Base-by-base conservation (phyloP, 92 coral and sea anemone species). In the Heteractis magnifica region DNA sequence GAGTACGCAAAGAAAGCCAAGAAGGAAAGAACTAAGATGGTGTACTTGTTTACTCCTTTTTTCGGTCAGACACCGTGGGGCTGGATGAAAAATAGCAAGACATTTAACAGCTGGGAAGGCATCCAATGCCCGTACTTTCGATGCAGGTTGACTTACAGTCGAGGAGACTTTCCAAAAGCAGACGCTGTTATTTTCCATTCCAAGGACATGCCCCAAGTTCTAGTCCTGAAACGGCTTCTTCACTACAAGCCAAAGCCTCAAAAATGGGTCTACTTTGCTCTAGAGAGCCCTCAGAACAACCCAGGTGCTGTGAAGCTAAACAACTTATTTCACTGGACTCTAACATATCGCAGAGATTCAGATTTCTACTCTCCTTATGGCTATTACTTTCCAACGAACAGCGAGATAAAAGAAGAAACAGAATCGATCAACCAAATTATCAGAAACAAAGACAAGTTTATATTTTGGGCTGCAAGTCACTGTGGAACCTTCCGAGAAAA, bases 301-400 rank as follows among this genome's bases (percentile, higher is more conserved):
- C 84, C 80, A 8, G 52, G 58, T 19, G 82, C 82, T 8, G 52
- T 26, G 8, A 83, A 78, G 10, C 59, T 87, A 56, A 79, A 87
- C 72, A 78, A 78, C 16, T 76, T 87, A 7, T 87, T 87, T 41
- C 86, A 87, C 77, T 87, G 90, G 90, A 87, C 90, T 18, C 52
- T 87, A 41, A 87, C 90, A 3, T 87, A 82, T 58, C 79, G 82
- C 51, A 72, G 84, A 51, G 84, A 83, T 20, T 87, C 90, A 0
- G 90, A 87, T 73, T 82, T 87, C 72, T 87, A 13, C n/a, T 83
- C 79, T 10, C 87, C 90, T 14, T 87, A 87, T 23, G 90, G 90
- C 3, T 87, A 82, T 62, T 87, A 77, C 65, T 78, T 76, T 23
- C 90, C 87, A 19, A 49, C 72, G 3, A 65, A 78, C 14, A n/a